A percentile compares a stretch with the other conserved stretches of the same genome.
phyloP scores from a whole-genome alignment of 2,113 vertebrate species.

The Ochotona curzoniae region DNA sequence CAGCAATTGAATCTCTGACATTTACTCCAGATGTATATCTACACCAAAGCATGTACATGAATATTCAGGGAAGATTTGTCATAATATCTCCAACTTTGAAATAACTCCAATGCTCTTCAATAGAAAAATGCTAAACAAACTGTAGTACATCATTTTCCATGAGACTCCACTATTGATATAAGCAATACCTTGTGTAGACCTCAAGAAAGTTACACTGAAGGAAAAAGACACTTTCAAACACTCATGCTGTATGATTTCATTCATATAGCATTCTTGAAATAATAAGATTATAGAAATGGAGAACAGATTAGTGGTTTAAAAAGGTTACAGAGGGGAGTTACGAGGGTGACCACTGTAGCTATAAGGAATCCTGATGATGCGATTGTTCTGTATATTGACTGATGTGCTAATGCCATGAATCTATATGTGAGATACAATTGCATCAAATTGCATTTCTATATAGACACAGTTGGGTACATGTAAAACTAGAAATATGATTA shows the following conservation, averaged over 20 bases:
- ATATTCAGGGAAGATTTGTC: conserved; percentile 16
- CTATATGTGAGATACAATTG: neutral
- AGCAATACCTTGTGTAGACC: neutral
- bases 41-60: neutral
- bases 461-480: neutral
- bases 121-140: neutral
- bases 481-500: conserved; percentile 23
- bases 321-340: neutral
- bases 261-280: neutral
- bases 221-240: neutral
- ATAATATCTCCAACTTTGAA: neutral
- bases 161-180: neutral
- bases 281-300: neutral
- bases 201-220: neutral
- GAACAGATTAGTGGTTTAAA: neutral
- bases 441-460: neutral
- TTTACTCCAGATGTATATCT: neutral
- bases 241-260: neutral
- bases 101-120: neutral
- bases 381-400: neutral
- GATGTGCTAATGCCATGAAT: neutral
- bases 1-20: neutral
- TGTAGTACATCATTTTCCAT: neutral
- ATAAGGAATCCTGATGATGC: neutral
- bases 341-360: neutral